Percentiles rank a stretch among this genome's conserved stretches.
These are phyloP conservation scores for Lithophane socia DNA, from an alignment of 2,888 invertebrate species.

Conservation along the genomic window DNA sequence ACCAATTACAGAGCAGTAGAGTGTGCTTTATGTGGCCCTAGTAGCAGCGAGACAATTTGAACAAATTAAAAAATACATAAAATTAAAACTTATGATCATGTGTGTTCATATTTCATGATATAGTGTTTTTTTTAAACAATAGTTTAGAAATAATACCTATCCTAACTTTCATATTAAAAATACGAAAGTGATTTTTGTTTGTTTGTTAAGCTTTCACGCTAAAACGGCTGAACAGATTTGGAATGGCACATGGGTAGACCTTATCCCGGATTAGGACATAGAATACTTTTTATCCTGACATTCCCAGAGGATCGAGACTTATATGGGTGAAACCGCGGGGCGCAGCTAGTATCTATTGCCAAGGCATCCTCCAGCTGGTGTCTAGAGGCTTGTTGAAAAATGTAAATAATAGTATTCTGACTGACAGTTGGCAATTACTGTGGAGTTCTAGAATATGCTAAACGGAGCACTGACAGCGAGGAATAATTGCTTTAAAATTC, in stretches of 20 bases:
- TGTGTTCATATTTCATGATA: too few relatives aligned
- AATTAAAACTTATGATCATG: not conserved
- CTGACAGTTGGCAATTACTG: conserved; percentile 52
- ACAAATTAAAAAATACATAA: not conserved
- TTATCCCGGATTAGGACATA: too few relatives aligned
- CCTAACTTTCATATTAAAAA: too few relatives aligned
- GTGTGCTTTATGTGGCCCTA: conserved; percentile 42
- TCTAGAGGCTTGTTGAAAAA: conserved; percentile 9
- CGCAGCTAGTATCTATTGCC: not conserved
- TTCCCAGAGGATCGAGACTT: too few relatives aligned
- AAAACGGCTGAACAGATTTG: too few relatives aligned
- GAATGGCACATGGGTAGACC: too few relatives aligned
- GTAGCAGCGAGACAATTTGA: conserved; percentile 34
- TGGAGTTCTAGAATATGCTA: conserved; percentile 44
- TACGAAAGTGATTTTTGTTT: too few relatives aligned
- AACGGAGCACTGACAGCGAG: conserved; percentile 41
- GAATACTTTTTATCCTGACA: too few relatives aligned
- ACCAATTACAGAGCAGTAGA: conserved; percentile 66
- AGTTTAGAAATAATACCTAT: not conserved
- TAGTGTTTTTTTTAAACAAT: too few relatives aligned
- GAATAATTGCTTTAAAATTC: conserved; percentile 52
- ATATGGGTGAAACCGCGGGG: too few relatives aligned
- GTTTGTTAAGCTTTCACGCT: too few relatives aligned
- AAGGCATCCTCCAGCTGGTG: not conserved
- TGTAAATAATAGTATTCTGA: conserved; percentile 24